phyloP scores from a whole-genome alignment of 2,797 vertebrate genomes.

The Emys orbicularis region DNA sequence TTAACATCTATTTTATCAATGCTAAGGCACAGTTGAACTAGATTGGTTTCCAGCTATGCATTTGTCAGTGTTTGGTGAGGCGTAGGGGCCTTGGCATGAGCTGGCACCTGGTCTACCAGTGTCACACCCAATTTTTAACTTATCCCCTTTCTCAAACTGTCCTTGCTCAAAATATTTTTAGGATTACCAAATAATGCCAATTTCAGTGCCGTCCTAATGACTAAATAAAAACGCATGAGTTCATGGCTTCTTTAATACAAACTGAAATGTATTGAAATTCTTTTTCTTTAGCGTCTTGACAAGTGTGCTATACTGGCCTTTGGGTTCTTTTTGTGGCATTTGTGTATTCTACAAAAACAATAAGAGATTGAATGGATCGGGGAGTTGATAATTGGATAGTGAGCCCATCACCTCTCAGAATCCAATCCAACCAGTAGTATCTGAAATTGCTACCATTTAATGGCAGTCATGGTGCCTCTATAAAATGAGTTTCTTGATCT shows the following conservation, averaged over 20 bases:
- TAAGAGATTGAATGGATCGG: background rate
- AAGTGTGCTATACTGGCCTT: background rate
- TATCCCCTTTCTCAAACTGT: background rate
- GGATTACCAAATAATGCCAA: background rate
- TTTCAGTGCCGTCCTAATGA: background rate
- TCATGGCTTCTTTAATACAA: background rate
- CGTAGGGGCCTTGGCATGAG: too few relatives aligned
- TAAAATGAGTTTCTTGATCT: background rate
- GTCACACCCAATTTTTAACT: too few relatives aligned
- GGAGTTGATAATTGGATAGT: background rate
- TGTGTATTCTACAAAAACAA: background rate
- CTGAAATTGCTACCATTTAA: background rate
- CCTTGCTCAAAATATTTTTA: background rate
- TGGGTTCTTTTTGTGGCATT: background rate
- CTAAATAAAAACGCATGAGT: background rate
- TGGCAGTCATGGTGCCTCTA: background rate
- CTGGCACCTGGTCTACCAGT: too few relatives aligned
- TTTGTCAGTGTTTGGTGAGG: too few relatives aligned
- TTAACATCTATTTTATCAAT: too few relatives aligned
- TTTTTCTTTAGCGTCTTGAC: background rate
- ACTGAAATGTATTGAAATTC: background rate
- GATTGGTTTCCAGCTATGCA: too few relatives aligned
- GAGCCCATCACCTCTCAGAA: background rate
- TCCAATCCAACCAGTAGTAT: background rate
- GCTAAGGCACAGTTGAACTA: too few relatives aligned